Evolutionary conservation across 2,888 invertebrate species (phyloP), one percentile per base, ranked within the genome.

Genomic region (Lithophane ornitopus): DNA sequence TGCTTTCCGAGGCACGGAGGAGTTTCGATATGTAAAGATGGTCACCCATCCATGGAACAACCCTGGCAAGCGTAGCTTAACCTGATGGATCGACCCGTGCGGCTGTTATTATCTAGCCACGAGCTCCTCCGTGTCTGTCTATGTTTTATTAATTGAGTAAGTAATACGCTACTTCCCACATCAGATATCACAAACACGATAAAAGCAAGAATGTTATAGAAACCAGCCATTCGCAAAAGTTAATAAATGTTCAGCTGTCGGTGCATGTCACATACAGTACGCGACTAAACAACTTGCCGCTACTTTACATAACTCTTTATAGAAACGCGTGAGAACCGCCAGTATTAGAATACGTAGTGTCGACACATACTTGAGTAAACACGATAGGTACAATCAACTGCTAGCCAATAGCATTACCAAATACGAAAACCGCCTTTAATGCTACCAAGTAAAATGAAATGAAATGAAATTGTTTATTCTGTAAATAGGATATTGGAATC

Each of bases 281-380:
- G 74, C 46, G 39, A 28, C 39, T 46, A n/a, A 14, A 7, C 19
- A 12, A 39, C 28, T 59, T 8, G 44, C n/a, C 26, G 7, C 34
- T n/a, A 22, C 19, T 39, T 28, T 26, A 52, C 59, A 39, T n/a
- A 41, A 41, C 49, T 41, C 41, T 7, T 6, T 16, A 26, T 8
- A 59, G 44, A n/a, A 34, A 26, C 12, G 52, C 62, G 78, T 67
- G 70, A 62, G 78, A 77, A 70, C 52, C 44, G 52, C 34, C 56
- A 4, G 22, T 14, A 77, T 68, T 65, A 68, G 41, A 72, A 83
- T 65, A 56, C 34, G 9, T 26, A 49, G n/a, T 65, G 54, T 65
- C 63, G 41, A 56, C 72, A 54, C 41, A 26, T 62, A 52, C 49
- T 39, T 28, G 26, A 39, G 7, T 52, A 26, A 14, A 39, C 73